Evolutionary conservation across 2,888 invertebrate genomes (phyloP).

Genomic region (Psylliodes chrysocephalus): DNA sequence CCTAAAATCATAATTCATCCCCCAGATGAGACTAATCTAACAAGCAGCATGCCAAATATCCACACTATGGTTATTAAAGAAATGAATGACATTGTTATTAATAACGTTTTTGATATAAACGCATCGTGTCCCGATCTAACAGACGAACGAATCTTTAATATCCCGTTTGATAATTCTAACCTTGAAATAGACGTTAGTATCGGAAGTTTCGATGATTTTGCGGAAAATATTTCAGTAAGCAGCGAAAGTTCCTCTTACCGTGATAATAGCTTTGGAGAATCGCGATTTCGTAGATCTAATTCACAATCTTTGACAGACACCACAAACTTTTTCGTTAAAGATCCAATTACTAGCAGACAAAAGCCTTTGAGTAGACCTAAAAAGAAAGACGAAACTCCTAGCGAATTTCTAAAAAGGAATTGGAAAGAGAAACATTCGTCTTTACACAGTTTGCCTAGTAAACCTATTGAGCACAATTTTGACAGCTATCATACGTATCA

Average conservation of each 20-base stretch:
- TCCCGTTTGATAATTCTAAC: slow-evolving; percentile 26
- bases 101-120: slow-evolving; percentile 55
- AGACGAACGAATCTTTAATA: slow-evolving; percentile 43
- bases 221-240: slow-evolving; percentile 36
- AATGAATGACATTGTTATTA: slow-evolving; percentile 32
- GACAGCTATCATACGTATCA: slow-evolving; percentile 64
- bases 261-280: slow-evolving; percentile 18
- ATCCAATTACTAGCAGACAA: slow-evolving; percentile 22
- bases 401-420: slow-evolving; percentile 53
- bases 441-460: slow-evolving; percentile 59
- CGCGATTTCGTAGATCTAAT: slow-evolving; percentile 39
- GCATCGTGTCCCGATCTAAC: slow-evolving; percentile 58
- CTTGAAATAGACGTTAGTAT: slow-evolving; percentile 32
- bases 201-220: slow-evolving; percentile 34
- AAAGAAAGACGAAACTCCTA: slow-evolving; percentile 52
- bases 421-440: slow-evolving; percentile 62
- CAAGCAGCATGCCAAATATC: slow-evolving; percentile 61
- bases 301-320: slow-evolving; percentile 33
- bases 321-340: slow-evolving; percentile 35
- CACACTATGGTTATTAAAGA: slow-evolving; percentile 39
- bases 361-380: slow-evolving; percentile 28
- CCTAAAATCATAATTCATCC: slow-evolving; percentile 59
- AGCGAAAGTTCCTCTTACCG: slow-evolving; percentile 32
- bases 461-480: slow-evolving; percentile 39
- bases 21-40: slow-evolving; percentile 55